phyloP scores from a whole-genome alignment of 1,140 invertebrate species.

The Achatina immaculata region DNA sequence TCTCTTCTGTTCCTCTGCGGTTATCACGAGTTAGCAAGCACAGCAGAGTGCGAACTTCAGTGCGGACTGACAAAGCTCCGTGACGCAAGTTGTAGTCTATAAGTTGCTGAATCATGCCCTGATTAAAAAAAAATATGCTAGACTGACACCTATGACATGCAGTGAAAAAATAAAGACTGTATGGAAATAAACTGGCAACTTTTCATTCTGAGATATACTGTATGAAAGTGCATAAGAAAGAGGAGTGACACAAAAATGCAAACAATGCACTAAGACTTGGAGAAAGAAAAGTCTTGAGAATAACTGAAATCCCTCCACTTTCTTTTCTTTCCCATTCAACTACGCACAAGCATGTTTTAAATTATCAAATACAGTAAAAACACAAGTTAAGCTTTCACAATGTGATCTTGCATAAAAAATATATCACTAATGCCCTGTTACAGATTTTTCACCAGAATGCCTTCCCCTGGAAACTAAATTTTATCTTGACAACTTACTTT shows the following conservation, averaged over 20 bases:
- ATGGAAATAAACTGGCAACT: too few relatives aligned
- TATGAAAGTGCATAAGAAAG: background rate
- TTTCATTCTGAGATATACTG: too few relatives aligned
- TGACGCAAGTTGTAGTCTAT: constrained; percentile 87
- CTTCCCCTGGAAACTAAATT: background rate
- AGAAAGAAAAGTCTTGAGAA: background rate
- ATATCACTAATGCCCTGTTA: background rate
- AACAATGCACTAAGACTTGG: background rate
- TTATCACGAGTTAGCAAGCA: constrained; percentile 93
- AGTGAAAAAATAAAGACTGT: too few relatives aligned
- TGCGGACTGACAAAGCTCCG: constrained; percentile 76
- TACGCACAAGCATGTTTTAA: too few relatives aligned
- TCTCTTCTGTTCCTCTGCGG: constrained; percentile 85
- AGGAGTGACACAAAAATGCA: background rate
- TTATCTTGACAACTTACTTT: background rate
- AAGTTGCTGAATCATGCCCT: constrained; percentile 90
- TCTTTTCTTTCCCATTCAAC: too few relatives aligned
- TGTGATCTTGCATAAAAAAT: background rate
- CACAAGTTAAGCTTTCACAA: background rate
- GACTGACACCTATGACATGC: too few relatives aligned
- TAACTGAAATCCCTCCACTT: too few relatives aligned
- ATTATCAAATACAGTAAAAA: background rate
- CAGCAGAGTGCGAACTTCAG: constrained; percentile 79
- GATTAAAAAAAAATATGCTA: constrained; percentile 61
- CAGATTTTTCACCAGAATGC: background rate